Conservation (phyloP, 2,888 invertebrate species). For the Rotaria socialis region DNA sequence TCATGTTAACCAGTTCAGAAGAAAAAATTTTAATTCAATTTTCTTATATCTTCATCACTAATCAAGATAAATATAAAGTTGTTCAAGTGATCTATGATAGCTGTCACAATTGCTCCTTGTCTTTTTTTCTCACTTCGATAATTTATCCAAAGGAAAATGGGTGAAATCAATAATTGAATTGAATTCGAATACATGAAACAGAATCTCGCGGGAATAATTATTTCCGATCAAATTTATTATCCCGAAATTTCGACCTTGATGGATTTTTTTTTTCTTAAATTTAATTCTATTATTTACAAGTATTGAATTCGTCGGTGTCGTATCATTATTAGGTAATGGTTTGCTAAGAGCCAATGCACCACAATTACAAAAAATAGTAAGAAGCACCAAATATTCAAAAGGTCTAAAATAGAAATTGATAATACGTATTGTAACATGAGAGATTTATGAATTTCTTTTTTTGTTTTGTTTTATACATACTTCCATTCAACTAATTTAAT, state of each 20-base stretch:
- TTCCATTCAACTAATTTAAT: slow-evolving; percentile 47
- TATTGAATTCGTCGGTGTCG: slow-evolving; percentile 39
- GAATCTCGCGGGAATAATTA: neutral
- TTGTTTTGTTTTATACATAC: neutral
- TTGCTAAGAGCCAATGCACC: slow-evolving; percentile 45
- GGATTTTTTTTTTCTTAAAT: neutral
- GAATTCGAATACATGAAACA: neutral
- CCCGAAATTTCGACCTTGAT: neutral
- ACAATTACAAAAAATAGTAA: slow-evolving; percentile 47
- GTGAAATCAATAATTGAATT: neutral
- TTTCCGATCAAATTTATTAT: neutral
- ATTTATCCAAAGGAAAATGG: no score
- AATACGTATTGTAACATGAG: no score
- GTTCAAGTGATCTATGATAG: no score
- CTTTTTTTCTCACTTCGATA: no score
- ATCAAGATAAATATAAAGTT: no score
- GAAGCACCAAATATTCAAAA: slow-evolving; percentile 47
- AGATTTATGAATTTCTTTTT: no score
- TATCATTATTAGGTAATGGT: slow-evolving; percentile 47
- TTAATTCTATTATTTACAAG: slow-evolving; percentile 36
- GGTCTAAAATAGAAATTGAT: slow-evolving; percentile 31
- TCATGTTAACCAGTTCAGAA: no score
- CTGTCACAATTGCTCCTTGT: no score
- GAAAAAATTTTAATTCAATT: no score
- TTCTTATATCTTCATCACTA: no score